Conservation (phyloP, 2,113 vertebrate species). For the Cisticola juncidis region DNA sequence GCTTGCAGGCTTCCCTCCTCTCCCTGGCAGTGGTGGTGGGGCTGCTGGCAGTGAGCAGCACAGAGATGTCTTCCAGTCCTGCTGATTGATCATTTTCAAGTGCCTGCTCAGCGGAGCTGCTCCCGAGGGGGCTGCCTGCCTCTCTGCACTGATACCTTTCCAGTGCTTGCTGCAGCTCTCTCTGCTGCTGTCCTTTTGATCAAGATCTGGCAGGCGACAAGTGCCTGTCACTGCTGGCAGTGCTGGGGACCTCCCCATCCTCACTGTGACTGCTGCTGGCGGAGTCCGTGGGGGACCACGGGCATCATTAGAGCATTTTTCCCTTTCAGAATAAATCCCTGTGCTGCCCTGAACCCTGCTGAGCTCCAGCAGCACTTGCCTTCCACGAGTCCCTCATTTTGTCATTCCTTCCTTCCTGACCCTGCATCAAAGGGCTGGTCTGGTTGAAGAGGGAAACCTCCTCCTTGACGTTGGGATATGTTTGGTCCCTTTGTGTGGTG, state of each 20-base stretch:
- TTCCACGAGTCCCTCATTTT: background rate
- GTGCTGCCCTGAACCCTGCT: background rate
- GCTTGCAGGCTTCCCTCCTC: background rate
- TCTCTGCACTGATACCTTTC: conserved; percentile 22
- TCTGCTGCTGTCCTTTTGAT: conserved; percentile 50
- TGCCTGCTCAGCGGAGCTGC: conserved; percentile 1
- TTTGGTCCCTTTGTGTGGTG: background rate
- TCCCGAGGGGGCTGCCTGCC: conserved; percentile 18
- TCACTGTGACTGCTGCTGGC: background rate
- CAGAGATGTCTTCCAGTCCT: background rate
- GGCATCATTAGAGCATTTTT: conserved; percentile 1
- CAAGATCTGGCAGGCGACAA: background rate
- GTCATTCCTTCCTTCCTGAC: background rate
- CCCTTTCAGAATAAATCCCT: background rate
- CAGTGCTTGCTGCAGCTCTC: background rate
- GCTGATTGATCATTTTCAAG: conserved; percentile 57
- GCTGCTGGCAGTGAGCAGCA: background rate
- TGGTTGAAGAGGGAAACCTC: background rate
- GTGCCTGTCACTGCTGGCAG: background rate
- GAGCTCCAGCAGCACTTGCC: background rate
- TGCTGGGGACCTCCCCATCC: background rate
- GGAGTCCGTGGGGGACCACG: background rate
- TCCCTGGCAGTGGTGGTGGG: accelerated
- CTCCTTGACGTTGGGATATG: background rate
- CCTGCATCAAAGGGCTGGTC: background rate